phyloP scores from a whole-genome alignment of 2,888 invertebrate species.

The Amaurobius ferox region DNA sequence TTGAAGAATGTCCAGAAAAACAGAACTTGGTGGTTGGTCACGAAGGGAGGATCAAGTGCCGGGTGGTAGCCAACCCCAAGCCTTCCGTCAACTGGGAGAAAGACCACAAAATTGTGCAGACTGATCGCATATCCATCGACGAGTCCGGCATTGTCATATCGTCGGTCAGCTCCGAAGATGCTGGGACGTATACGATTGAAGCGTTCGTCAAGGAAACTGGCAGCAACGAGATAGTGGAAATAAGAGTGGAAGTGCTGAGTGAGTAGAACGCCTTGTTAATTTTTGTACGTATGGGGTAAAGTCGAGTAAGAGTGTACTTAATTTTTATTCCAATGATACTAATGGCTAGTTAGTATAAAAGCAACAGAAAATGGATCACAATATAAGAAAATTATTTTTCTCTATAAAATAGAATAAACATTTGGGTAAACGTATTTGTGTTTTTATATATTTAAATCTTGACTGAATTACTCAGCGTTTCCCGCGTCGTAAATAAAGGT shows the following conservation, averaged over 20 bases:
- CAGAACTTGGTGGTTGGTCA: constrained; percentile 53
- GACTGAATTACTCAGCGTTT: no score
- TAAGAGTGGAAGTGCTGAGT: constrained; percentile 61
- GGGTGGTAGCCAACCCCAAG: constrained; percentile 33
- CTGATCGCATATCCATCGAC: constrained; percentile 20
- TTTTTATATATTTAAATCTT: no score
- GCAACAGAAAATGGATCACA: no score
- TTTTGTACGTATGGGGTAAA: no score
- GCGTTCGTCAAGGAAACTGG: constrained; percentile 54
- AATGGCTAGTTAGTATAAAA: no score
- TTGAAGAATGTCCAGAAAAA: constrained; percentile 34
- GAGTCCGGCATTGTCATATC: constrained; percentile 35
- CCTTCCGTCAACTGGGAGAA: constrained; percentile 65
- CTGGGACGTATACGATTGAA: constrained; percentile 44
- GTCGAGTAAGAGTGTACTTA: no score
- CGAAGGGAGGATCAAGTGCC: constrained; percentile 37
- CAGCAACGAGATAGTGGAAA: constrained; percentile 42
- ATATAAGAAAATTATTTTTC: no score
- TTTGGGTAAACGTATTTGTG: no score
- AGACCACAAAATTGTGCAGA: constrained; percentile 20
- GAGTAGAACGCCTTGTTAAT: constrained; percentile 30
- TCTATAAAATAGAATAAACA: no score
- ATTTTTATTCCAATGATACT: no score
- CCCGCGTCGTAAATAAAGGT: no score
- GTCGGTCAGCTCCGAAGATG: constrained; percentile 22